A percentile compares a stretch with the other conserved stretches of the same genome.
Evolutionary conservation across 2,888 invertebrate genomes (phyloP).

Genomic region (Melanargia galathea): DNA sequence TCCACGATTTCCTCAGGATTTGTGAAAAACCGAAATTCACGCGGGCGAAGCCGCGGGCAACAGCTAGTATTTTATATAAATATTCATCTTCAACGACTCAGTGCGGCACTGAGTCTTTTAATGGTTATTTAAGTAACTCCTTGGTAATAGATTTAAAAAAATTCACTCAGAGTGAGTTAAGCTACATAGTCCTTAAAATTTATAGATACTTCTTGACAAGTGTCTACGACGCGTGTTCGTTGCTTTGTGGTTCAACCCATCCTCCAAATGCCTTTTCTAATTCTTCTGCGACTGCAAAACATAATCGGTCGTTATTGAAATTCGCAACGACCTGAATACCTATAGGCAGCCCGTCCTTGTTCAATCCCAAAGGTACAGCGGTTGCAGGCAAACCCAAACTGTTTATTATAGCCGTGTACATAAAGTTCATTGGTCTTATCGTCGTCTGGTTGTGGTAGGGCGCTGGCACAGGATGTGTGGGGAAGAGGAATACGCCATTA

Average conservation of each 20-base stretch:
- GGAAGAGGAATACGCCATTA: conserved; percentile 93
- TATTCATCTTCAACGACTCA: no score
- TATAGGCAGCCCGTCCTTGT: conserved; percentile 90
- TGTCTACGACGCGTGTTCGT: conserved; percentile 28
- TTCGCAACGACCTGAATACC: conserved; percentile 94
- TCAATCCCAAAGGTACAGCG: conserved; percentile 92
- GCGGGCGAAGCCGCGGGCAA: no score
- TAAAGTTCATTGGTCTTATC: conserved; percentile 90
- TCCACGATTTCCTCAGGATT: no score
- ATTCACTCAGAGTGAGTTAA: no score
- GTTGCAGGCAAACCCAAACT: conserved; percentile 94
- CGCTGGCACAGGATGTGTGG: conserved; percentile 94
- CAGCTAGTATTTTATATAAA: no score
- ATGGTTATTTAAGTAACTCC: no score
- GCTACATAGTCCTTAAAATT: no score
- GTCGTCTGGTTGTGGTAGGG: conserved; percentile 94
- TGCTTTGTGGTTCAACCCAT: conserved; percentile 87
- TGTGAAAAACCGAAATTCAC: no score
- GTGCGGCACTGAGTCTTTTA: no score
- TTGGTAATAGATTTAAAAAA: no score
- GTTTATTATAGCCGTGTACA: conserved; percentile 94
- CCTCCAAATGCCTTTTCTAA: conserved; percentile 95
- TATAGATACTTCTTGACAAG: not conserved
- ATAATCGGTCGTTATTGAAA: conserved; percentile 91
- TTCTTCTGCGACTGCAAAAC: conserved; percentile 93